These are phyloP conservation scores for Glandiceps talaboti DNA, from an alignment of 53 echinoderm and acorn worm species.

Conservation along the genomic window DNA sequence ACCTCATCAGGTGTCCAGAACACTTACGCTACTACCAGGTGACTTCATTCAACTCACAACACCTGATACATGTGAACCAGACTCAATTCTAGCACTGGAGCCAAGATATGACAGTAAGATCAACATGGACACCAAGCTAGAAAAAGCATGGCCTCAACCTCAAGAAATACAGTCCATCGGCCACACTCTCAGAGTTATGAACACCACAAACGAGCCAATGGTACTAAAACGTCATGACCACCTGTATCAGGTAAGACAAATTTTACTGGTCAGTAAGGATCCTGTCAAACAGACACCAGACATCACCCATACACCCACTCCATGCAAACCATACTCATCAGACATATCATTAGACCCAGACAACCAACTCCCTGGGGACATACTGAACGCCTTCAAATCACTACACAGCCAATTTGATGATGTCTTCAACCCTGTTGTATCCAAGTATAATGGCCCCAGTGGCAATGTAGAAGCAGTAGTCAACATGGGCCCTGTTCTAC, in stretches of 20 bases:
- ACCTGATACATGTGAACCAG: no score
- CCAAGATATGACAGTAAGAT: no score
- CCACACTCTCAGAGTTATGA: no score
- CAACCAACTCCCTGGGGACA: slow-evolving; percentile 1
- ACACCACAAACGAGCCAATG: no score
- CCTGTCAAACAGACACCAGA: not conserved
- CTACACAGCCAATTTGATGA: slow-evolving; percentile 3
- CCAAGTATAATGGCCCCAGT: slow-evolving; percentile 9
- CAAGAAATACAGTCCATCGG: no score
- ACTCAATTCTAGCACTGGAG: no score
- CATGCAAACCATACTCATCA: not conserved
- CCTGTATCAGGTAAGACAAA: not conserved
- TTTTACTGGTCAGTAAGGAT: not conserved
- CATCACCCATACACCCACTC: not conserved
- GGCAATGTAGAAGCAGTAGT: slow-evolving; percentile 5
- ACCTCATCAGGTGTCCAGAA: no score
- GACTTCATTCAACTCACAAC: no score
- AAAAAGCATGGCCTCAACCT: no score
- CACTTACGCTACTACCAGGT: no score
- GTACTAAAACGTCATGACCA: no score
- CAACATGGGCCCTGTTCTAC: slow-evolving; percentile 25
- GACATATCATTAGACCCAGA: slow-evolving; percentile 7
- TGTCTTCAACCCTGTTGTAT: slow-evolving; percentile 6
- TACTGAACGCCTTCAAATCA: not conserved
- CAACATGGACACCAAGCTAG: no score